Evolutionary conservation across 2,113 vertebrate genomes (phyloP).

Genomic region (Gymnogyps californianus): DNA sequence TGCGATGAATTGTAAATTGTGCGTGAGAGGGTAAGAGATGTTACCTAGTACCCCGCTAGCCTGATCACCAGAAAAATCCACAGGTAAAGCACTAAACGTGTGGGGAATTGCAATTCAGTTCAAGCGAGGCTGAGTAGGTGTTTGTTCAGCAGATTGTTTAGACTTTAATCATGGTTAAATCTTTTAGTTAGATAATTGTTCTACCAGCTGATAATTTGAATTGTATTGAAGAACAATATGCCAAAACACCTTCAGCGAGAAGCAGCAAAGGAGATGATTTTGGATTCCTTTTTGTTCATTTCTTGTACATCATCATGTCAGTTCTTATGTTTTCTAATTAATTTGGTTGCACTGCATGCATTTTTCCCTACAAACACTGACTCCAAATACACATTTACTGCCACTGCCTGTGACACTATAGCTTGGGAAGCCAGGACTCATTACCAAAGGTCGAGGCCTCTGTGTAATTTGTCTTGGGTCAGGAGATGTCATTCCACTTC

Average conservation of each 20-base stretch:
- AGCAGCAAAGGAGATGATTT: neutral
- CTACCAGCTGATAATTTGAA: conserved; percentile 17
- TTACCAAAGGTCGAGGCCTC: neutral
- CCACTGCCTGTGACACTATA: neutral
- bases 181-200: conserved; percentile 53
- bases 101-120: neutral
- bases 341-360: neutral
- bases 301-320: neutral
- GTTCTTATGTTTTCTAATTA: neutral
- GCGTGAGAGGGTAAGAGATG: neutral
- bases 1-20: too few species aligned
- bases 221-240: conserved; percentile 9
- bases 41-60: neutral
- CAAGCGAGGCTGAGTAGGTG: neutral
- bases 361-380: neutral
- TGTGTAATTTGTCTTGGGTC: neutral
- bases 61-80: neutral
- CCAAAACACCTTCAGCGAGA: neutral
- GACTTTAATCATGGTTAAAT: conserved; percentile 44
- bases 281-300: neutral
- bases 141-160: conserved; percentile 31
- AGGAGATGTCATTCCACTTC: neutral
- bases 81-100: neutral
- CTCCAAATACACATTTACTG: neutral
- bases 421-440: neutral